Conservation (phyloP, 2,797 vertebrate genomes). For the Alcedo quadribrachys region DNA sequence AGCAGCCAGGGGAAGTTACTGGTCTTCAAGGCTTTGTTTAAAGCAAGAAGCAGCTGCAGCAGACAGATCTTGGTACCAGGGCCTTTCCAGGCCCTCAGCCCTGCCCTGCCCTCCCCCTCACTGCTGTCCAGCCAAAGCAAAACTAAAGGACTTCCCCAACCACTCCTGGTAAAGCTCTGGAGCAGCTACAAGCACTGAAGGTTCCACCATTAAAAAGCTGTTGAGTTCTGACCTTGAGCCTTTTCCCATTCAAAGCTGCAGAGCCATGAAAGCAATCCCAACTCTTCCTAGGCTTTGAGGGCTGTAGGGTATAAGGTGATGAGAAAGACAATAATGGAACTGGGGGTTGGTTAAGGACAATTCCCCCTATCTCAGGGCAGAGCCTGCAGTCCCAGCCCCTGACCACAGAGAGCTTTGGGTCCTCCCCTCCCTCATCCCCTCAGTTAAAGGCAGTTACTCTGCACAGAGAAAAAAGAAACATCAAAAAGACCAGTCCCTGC, state of each 20-base stretch:
- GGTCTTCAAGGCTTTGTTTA: not conserved
- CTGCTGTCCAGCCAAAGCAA: too few species aligned
- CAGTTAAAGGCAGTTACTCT: accelerated
- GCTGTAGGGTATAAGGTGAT: too few species aligned
- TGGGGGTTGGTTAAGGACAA: too few species aligned
- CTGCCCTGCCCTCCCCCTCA: not conserved
- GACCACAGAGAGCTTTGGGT: accelerated
- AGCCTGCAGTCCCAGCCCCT: accelerated
- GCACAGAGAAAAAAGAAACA: too few species aligned
- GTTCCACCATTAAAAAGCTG: accelerated
- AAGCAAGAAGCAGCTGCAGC: not conserved
- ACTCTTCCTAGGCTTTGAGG: accelerated
- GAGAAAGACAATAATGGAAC: not conserved
- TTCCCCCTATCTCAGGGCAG: too few species aligned
- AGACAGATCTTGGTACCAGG: too few species aligned
- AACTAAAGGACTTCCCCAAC: not conserved
- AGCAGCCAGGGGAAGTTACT: accelerated
- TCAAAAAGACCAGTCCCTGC: accelerated
- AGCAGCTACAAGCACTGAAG: too few species aligned
- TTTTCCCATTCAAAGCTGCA: accelerated
- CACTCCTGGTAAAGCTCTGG: accelerated
- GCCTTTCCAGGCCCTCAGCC: too few species aligned
- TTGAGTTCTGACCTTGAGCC: accelerated
- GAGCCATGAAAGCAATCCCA: accelerated
- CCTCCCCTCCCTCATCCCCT: not conserved